Conservation (phyloP, 2,797 vertebrate species). For the Tadarida brasiliensis region DNA sequence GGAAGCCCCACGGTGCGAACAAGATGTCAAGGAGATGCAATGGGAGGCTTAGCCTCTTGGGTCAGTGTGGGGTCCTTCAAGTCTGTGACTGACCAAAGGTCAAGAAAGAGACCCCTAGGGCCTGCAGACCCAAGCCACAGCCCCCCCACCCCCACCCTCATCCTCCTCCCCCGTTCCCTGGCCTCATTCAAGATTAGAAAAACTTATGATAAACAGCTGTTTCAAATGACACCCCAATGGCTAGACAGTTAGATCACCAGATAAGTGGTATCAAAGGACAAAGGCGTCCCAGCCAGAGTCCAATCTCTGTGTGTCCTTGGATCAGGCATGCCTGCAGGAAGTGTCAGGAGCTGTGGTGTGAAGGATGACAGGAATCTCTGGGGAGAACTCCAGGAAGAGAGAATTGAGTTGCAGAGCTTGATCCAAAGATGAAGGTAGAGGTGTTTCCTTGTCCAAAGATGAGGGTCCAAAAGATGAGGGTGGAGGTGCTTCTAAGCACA, state of each 20-base stretch:
- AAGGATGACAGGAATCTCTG: background rate
- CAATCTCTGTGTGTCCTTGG: background rate
- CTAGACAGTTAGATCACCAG: background rate
- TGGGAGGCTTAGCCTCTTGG: background rate
- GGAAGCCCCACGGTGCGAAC: background rate
- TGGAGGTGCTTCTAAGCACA: background rate
- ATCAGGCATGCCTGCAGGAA: background rate
- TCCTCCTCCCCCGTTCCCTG: background rate
- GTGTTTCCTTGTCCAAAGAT: background rate
- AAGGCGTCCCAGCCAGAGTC: background rate
- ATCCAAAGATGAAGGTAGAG: background rate
- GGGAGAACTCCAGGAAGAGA: background rate
- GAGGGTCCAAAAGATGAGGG: background rate
- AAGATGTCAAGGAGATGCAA: background rate
- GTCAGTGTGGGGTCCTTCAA: background rate
- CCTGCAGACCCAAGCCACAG: background rate
- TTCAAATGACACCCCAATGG: background rate
- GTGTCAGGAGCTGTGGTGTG: background rate
- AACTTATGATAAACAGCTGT: background rate
- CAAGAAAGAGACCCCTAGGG: background rate
- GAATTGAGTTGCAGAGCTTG: background rate
- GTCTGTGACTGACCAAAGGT: background rate
- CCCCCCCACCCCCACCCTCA: background rate
- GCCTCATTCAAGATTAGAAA: background rate
- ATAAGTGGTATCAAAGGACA: background rate